A percentile compares a stretch with the other conserved stretches of the same genome.
Evolutionary conservation across 2,797 vertebrate genomes (phyloP).

Genomic region (Perodicticus potto): DNA sequence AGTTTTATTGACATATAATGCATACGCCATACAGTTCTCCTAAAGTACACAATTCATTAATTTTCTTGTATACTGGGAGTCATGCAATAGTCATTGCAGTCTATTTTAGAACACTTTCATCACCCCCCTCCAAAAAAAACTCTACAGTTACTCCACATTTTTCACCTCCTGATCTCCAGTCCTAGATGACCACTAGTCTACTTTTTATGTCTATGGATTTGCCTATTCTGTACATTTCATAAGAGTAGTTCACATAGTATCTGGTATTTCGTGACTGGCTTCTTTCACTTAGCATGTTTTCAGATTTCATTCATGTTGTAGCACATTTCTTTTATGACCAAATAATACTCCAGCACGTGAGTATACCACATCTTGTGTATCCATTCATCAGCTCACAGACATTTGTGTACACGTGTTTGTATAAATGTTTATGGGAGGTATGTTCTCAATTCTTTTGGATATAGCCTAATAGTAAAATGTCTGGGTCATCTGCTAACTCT

Average conservation of each 20-base stretch:
- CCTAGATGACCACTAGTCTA: neutral
- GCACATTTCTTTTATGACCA: neutral
- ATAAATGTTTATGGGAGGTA: neutral
- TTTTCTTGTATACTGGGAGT: conserved; percentile 9
- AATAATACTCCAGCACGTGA: neutral
- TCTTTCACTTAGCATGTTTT: neutral
- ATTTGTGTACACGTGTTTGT: neutral
- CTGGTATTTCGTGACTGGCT: neutral
- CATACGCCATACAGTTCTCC: neutral
- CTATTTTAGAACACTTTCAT: neutral
- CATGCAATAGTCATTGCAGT: neutral
- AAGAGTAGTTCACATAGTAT: neutral
- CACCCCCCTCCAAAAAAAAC: neutral
- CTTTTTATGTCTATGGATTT: neutral
- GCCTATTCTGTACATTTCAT: neutral
- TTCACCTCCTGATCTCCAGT: neutral
- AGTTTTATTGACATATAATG: neutral
- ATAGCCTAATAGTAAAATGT: neutral
- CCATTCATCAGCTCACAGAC: neutral
- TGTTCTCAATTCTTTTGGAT: neutral
- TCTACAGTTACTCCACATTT: neutral
- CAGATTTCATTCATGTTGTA: neutral
- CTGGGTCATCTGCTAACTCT: neutral
- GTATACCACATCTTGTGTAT: neutral
- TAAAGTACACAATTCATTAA: neutral